Evolutionary conservation across 2,888 invertebrate species (phyloP).

Genomic region (Cantharis flavilabris): DNA sequence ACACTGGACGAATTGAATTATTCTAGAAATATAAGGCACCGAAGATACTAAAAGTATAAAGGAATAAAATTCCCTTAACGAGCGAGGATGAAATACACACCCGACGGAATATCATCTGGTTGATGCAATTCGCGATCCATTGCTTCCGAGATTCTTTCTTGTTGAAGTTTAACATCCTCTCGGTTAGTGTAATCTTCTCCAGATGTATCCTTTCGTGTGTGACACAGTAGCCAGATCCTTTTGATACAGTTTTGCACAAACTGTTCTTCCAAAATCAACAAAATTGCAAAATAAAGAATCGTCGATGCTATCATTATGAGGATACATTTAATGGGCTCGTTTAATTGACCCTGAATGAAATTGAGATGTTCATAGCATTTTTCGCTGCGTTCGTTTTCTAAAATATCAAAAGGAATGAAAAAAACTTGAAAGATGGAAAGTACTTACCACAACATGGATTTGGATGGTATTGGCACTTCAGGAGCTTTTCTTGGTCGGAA

Average conservation of each 20-base stretch:
- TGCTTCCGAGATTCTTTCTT: not conserved
- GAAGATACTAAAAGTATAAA: not conserved
- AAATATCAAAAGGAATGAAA: not conserved
- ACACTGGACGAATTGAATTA: not conserved
- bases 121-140: not conserved
- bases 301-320: not conserved
- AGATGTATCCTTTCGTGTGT: not conserved
- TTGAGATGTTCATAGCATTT: not conserved
- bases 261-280: not conserved
- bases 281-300: not conserved
- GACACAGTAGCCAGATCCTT: not conserved
- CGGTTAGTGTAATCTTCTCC: constrained; percentile 32
- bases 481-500: not conserved
- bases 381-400: not conserved
- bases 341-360: not conserved
- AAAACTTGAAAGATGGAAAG: no score
- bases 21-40: not conserved
- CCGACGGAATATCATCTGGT: not conserved
- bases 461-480: not conserved
- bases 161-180: not conserved
- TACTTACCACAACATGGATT: not conserved
- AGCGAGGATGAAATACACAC: not conserved
- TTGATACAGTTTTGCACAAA: not conserved
- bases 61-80: not conserved
- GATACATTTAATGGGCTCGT: not conserved